A percentile compares a stretch with the other conserved stretches of the same genome.
phyloP scores from a whole-genome alignment of 2,113 vertebrate genomes.

The Callochromis pleurospilus region DNA sequence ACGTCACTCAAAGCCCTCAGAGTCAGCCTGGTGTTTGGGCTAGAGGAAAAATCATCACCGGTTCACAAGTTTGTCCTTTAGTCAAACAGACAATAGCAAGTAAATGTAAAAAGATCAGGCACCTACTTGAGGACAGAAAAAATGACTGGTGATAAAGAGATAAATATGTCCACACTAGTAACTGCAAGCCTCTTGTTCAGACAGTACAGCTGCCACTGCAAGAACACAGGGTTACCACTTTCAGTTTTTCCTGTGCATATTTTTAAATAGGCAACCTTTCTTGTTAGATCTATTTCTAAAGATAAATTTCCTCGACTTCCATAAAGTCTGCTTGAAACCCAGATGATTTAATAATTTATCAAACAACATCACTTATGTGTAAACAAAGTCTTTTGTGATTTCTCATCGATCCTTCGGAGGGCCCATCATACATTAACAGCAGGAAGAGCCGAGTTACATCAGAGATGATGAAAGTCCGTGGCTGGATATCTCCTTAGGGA shows the following conservation, averaged over 20 bases:
- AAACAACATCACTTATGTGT: slow-evolving; percentile 28
- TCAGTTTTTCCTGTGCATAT: not conserved
- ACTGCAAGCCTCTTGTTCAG: not conserved
- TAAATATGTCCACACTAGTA: not conserved
- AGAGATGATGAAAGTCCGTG: slow-evolving; percentile 31
- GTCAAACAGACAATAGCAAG: not conserved
- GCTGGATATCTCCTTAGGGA: slow-evolving; percentile 54
- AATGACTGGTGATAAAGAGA: not conserved
- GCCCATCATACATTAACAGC: slow-evolving; percentile 3
- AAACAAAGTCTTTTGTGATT: slow-evolving; percentile 59
- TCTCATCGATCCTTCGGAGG: slow-evolving; percentile 24
- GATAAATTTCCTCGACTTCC: not conserved
- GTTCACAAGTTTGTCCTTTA: not conserved
- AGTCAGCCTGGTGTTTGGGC: not conserved
- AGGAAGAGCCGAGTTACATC: slow-evolving; percentile 26
- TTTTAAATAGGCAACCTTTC: not conserved
- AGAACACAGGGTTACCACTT: not conserved
- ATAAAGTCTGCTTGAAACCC: not conserved
- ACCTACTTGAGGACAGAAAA: not conserved
- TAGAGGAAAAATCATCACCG: rapidly evolving
- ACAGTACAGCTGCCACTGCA: not conserved
- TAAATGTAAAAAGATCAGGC: not conserved
- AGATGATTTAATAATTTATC: slow-evolving; percentile 25
- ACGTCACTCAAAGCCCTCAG: not conserved
- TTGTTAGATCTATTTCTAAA: not conserved